Evolutionary conservation across 1,140 invertebrate species (phyloP).

Genomic region (Macrosteles quadrilineatus): DNA sequence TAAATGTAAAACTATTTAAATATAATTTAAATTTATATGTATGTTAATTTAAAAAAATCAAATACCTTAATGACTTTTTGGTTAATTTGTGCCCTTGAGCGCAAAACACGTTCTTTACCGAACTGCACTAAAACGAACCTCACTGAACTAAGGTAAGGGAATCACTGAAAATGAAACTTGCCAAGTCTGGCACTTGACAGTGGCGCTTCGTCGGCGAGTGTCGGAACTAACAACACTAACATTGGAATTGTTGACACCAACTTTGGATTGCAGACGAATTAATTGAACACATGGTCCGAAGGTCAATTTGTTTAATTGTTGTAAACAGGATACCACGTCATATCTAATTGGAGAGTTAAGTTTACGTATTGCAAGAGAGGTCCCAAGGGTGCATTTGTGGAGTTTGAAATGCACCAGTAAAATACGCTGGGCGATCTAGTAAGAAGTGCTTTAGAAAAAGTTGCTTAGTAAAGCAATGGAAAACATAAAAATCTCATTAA

Average conservation of each 20-base stretch:
- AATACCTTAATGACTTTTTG: too few species aligned
- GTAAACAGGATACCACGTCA: constrained; percentile 26
- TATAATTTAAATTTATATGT: too few species aligned
- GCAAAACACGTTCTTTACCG: too few species aligned
- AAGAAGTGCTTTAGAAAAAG: too few species aligned
- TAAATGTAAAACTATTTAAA: too few species aligned
- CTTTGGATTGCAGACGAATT: neutral
- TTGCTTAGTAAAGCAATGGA: too few species aligned
- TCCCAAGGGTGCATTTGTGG: too few species aligned
- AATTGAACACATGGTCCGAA: constrained; percentile 1
- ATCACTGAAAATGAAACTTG: neutral
- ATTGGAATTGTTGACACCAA: neutral
- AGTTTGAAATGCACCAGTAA: too few species aligned
- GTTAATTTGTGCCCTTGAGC: too few species aligned
- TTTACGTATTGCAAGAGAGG: neutral
- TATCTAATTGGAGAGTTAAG: neutral
- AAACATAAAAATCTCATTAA: too few species aligned
- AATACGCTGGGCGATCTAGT: too few species aligned
- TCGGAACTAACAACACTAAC: neutral
- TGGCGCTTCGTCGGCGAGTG: neutral
- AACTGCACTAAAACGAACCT: neutral
- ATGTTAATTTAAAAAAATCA: too few species aligned
- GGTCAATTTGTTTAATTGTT: constrained; percentile 26
- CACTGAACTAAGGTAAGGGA: neutral
- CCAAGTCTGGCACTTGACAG: neutral